These are phyloP conservation scores for Phasia obesa DNA, from an alignment of 2,888 invertebrate species.

Conservation along the genomic window DNA sequence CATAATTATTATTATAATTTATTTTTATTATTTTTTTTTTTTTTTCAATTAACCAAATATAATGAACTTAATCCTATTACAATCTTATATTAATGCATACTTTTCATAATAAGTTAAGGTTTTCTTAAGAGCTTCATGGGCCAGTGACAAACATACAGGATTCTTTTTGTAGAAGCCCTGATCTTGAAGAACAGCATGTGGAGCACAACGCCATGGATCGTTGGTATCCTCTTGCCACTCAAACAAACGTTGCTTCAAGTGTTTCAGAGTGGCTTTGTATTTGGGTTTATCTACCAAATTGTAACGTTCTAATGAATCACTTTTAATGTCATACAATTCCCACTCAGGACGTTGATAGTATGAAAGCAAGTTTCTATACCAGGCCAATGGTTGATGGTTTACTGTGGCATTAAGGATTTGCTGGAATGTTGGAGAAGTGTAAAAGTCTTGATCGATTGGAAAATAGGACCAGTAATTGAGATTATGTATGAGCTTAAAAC, in stretches of 20 bases:
- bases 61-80: too few relatives aligned
- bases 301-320: slow-evolving; percentile 88
- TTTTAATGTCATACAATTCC: slow-evolving; percentile 92
- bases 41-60: too few relatives aligned
- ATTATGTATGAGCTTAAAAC: slow-evolving; percentile 95
- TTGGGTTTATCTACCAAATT: slow-evolving; percentile 87
- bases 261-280: slow-evolving; percentile 74
- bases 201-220: slow-evolving; percentile 96
- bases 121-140: slow-evolving; percentile 82
- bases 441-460: slow-evolving; percentile 97
- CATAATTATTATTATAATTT: too few relatives aligned
- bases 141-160: slow-evolving; percentile 86
- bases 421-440: slow-evolving; percentile 93
- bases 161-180: slow-evolving; percentile 84
- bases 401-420: slow-evolving; percentile 92
- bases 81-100: slow-evolving; percentile 52
- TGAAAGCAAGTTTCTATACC: slow-evolving; percentile 90
- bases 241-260: slow-evolving; percentile 83
- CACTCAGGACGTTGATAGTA: slow-evolving; percentile 94
- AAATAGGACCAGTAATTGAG: slow-evolving; percentile 93
- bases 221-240: slow-evolving; percentile 90
- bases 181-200: slow-evolving; percentile 89
- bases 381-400: slow-evolving; percentile 86
- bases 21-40: too few relatives aligned
- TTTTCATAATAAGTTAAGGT: slow-evolving; percentile 61